Percentiles rank a stretch among this genome's conserved stretches.
Conservation (phyloP, 2,113 vertebrate genomes). For the Podocnemis expansa region DNA sequence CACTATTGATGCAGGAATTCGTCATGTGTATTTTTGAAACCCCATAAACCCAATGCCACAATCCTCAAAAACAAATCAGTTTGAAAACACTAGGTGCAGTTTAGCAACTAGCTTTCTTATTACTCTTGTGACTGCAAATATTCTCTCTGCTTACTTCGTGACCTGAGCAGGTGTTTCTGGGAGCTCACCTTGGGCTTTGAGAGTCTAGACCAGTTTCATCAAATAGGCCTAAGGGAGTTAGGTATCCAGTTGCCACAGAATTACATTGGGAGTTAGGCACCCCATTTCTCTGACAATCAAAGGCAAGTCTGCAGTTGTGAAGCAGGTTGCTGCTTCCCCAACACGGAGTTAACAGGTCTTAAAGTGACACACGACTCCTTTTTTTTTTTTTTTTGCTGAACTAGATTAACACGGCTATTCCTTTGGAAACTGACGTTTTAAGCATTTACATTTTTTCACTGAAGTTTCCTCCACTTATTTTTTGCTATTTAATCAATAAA, state of each 20-base stretch:
- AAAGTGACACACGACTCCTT: too few relatives aligned
- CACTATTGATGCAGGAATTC: not conserved
- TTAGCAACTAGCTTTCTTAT: not conserved
- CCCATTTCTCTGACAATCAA: not conserved
- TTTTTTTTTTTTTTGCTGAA: too few relatives aligned
- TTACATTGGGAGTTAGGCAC: not conserved
- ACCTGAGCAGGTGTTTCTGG: not conserved
- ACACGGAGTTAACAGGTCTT: not conserved
- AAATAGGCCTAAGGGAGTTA: not conserved
- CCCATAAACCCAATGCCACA: not conserved
- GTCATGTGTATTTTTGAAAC: not conserved
- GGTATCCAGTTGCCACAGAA: not conserved
- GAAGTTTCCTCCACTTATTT: not conserved
- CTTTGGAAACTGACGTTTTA: too few relatives aligned
- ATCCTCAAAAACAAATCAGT: not conserved
- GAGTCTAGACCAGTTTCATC: not conserved
- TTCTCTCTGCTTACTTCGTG: not conserved
- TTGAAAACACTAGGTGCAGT: not conserved
- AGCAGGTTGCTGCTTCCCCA: not conserved
- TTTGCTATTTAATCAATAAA: not conserved
- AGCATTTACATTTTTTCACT: not conserved
- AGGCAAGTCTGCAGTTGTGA: not conserved
- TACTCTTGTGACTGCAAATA: not conserved
- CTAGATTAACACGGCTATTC: too few relatives aligned
- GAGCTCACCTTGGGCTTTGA: not conserved